Evolutionary conservation across 2,888 invertebrate species (phyloP).

Genomic region (Platypus cylindrus): DNA sequence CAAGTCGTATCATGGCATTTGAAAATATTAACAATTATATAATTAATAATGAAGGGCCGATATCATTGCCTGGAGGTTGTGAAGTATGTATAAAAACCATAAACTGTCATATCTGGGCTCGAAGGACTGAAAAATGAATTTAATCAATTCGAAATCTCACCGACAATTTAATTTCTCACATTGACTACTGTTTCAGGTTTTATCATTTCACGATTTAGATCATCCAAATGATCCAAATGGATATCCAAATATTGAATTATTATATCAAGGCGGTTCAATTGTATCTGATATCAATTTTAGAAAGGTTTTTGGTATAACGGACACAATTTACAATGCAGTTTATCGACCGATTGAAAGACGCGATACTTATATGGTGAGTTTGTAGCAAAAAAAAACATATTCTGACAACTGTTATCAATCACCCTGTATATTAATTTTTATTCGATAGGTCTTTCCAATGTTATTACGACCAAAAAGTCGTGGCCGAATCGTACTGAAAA

Average conservation of each 20-base stretch:
- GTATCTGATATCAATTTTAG: constrained; percentile 40
- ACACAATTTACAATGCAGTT: constrained; percentile 28
- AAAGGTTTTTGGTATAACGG: constrained; percentile 36
- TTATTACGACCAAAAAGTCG: constrained; percentile 46
- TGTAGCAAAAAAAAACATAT: background rate
- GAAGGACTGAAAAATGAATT: too few relatives aligned
- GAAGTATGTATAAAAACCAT: constrained; percentile 35
- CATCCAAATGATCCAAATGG: constrained; percentile 43
- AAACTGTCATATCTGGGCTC: too few relatives aligned
- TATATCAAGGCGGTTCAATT: constrained; percentile 50
- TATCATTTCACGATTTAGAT: constrained; percentile 50
- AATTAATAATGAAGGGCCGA: constrained; percentile 34
- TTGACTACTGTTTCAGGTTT: constrained; percentile 31
- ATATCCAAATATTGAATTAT: constrained; percentile 55
- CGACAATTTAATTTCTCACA: too few relatives aligned
- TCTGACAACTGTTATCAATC: too few relatives aligned
- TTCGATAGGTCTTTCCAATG: constrained; percentile 35
- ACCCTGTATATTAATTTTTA: background rate
- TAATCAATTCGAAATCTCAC: too few relatives aligned
- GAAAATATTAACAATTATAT: constrained; percentile 27
- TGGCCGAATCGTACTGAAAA: constrained; percentile 43
- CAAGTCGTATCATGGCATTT: constrained; percentile 25
- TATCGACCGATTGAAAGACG: constrained; percentile 29
- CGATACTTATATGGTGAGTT: constrained; percentile 33
- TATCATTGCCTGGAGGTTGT: constrained; percentile 49